Conservation (phyloP, 2,113 vertebrate genomes). For the Apaloderma vittatum region DNA sequence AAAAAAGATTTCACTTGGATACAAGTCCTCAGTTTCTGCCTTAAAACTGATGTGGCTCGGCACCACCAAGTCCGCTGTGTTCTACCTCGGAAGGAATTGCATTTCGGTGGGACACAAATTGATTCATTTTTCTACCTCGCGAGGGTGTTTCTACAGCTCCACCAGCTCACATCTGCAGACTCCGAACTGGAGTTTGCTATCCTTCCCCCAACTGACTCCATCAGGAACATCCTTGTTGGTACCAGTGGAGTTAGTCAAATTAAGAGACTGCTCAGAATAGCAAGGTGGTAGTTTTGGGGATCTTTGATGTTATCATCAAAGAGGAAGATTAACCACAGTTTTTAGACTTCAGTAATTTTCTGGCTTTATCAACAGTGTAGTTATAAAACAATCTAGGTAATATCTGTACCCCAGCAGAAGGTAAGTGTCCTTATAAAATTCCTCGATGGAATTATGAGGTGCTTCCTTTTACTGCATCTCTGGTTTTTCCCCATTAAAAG, state of each 20-base stretch:
- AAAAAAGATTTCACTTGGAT: background rate
- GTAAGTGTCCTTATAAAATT: background rate
- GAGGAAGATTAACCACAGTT: background rate
- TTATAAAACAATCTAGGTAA: background rate
- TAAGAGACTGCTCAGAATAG: background rate
- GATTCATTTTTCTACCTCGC: background rate
- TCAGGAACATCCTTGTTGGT: background rate
- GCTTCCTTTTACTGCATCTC: constrained; percentile 46
- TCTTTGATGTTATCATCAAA: background rate
- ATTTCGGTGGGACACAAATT: background rate
- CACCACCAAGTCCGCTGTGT: background rate
- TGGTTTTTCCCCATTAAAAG: constrained; percentile 51
- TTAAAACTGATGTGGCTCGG: background rate
- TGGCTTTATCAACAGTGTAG: background rate
- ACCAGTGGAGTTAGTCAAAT: background rate
- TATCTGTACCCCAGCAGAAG: background rate
- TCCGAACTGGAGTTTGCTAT: background rate
- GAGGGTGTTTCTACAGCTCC: background rate
- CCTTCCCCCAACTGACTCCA: background rate
- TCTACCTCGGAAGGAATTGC: background rate
- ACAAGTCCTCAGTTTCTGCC: background rate
- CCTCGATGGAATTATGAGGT: constrained; percentile 16
- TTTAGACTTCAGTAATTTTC: background rate
- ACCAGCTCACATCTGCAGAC: background rate
- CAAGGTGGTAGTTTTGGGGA: background rate